A percentile compares a stretch with the other conserved stretches of the same genome.
Evolutionary conservation across 2,888 invertebrate genomes (phyloP).

Genomic region (Platycheirus rosarum): DNA sequence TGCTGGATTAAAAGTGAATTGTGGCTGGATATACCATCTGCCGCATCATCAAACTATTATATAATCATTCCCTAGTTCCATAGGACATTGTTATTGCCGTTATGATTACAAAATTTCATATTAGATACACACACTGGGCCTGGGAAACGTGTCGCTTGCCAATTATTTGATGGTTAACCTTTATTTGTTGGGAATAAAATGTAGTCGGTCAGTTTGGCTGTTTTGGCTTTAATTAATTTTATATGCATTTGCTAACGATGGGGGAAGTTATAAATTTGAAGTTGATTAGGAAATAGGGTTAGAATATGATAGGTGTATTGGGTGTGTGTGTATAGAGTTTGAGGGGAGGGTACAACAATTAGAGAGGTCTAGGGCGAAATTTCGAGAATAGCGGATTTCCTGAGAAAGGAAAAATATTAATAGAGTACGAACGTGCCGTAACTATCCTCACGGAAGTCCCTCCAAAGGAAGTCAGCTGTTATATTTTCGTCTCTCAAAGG

Average conservation of each 20-base stretch:
- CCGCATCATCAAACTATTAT: constrained; percentile 8
- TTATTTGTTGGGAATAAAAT: constrained; percentile 2
- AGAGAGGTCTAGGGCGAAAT: too few species aligned
- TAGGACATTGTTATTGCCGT: not conserved
- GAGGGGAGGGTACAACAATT: too few species aligned
- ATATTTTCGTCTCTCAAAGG: too few species aligned
- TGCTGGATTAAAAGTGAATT: constrained; percentile 18
- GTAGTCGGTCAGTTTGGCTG: constrained; percentile 13
- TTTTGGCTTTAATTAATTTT: constrained; percentile 7
- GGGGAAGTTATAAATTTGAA: not conserved
- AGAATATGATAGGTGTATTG: not conserved
- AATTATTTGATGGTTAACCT: constrained; percentile 25
- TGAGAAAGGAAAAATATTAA: too few species aligned
- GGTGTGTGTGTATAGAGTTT: too few species aligned
- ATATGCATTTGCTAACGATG: not conserved
- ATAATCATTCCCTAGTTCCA: not conserved
- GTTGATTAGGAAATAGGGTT: not conserved
- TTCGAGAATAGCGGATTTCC: too few species aligned
- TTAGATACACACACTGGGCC: not conserved
- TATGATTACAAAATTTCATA: constrained; percentile 17
- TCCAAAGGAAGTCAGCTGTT: too few species aligned
- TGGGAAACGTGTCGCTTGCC: constrained; percentile 16
- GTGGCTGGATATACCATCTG: constrained; percentile 13
- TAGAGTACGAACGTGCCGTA: too few species aligned
- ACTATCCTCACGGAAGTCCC: too few species aligned